phyloP scores from a whole-genome alignment of 2,888 invertebrate genomes.

The Agrochola litura region DNA sequence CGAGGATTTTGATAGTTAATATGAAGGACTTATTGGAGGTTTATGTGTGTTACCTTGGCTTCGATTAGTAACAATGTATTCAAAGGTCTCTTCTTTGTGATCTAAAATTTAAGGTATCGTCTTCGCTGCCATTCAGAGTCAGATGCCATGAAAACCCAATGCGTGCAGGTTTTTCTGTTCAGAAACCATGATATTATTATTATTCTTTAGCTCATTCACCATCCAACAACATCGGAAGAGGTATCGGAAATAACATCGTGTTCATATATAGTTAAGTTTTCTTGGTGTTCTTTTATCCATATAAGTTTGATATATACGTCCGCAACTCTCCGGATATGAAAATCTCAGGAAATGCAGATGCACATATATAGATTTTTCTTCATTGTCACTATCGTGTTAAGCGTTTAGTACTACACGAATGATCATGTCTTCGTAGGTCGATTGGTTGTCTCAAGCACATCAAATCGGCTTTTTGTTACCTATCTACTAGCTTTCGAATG shows the following conservation, averaged over 20 bases:
- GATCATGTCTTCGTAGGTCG: background rate
- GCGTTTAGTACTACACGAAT: background rate
- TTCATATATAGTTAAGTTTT: background rate
- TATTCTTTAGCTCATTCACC: background rate
- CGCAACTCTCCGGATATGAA: slow-evolving; percentile 6
- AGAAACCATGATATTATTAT: too few relatives aligned
- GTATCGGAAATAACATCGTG: too few relatives aligned
- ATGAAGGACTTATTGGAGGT: background rate
- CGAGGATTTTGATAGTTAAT: background rate
- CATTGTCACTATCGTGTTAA: background rate
- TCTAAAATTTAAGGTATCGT: background rate
- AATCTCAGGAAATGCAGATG: slow-evolving; percentile 22
- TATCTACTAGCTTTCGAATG: slow-evolving; percentile 39
- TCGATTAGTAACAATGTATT: background rate
- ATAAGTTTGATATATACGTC: background rate
- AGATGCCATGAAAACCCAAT: too few relatives aligned
- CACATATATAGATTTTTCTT: background rate
- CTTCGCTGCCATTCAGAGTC: background rate
- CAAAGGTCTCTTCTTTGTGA: background rate
- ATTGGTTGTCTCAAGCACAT: slow-evolving; percentile 31
- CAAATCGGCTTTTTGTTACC: slow-evolving; percentile 41
- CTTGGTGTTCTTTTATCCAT: background rate
- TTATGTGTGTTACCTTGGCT: background rate
- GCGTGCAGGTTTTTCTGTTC: too few relatives aligned
- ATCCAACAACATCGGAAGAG: background rate